A percentile compares a stretch with the other conserved stretches of the same genome.
Evolutionary conservation across 2,888 invertebrate genomes (phyloP).

Genomic region (Cryptocephalus primarius): DNA sequence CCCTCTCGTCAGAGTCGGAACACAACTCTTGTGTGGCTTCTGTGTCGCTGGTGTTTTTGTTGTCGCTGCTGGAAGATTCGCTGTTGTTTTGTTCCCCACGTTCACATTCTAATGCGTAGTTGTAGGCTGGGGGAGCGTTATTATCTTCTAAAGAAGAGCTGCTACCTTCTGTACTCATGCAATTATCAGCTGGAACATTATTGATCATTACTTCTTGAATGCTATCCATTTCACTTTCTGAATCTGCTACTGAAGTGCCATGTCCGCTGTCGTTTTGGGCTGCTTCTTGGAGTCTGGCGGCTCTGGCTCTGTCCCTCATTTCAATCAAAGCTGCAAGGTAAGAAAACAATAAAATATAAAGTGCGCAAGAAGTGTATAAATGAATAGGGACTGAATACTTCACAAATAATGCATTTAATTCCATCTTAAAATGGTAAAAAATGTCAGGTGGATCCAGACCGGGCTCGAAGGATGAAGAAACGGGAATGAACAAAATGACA

Average conservation of each 20-base stretch:
- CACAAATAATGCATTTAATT: constrained; percentile 2
- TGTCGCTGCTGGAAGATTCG: too few relatives aligned
- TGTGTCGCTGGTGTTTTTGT: too few relatives aligned
- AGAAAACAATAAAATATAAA: too few relatives aligned
- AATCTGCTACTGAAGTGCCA: constrained; percentile 30
- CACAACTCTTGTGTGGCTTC: too few relatives aligned
- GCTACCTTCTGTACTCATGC: neutral
- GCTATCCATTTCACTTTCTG: constrained; percentile 27
- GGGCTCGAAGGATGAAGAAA: too few relatives aligned
- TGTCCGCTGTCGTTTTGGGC: constrained; percentile 28
- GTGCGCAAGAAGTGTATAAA: too few relatives aligned
- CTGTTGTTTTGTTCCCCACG: constrained; percentile 9
- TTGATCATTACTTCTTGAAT: neutral
- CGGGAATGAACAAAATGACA: too few relatives aligned
- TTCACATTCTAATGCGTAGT: constrained; percentile 12
- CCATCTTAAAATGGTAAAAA: too few relatives aligned
- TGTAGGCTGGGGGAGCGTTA: constrained; percentile 8
- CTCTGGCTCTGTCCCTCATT: constrained; percentile 24
- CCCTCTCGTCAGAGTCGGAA: too few relatives aligned
- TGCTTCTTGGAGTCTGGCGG: constrained; percentile 12
- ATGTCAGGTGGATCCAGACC: too few relatives aligned
- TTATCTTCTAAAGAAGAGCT: constrained; percentile 5
- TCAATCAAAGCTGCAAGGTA: constrained; percentile 26
- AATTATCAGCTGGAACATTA: too few relatives aligned
- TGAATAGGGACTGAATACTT: too few relatives aligned